A percentile compares a stretch with the other conserved stretches of the same genome.
These are phyloP conservation scores for Harpagus bidentatus DNA, from an alignment of 2,113 vertebrate genomes.

Conservation along the genomic window DNA sequence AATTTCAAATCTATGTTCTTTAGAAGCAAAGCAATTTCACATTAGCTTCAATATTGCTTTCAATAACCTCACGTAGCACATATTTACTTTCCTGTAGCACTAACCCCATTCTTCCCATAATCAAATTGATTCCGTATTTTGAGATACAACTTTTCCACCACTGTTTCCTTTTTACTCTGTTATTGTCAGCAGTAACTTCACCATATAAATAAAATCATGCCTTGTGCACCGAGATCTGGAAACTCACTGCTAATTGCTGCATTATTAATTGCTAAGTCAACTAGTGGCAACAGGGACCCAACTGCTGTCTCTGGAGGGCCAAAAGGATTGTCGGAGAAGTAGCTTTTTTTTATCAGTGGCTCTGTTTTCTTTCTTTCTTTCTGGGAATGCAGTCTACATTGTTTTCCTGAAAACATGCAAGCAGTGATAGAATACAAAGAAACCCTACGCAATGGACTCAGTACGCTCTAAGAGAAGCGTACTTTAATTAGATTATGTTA, in stretches of 20 bases:
- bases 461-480: neutral
- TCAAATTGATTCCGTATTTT: neutral
- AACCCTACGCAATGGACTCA: neutral
- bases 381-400: neutral
- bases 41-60: neutral
- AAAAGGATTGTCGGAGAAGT: neutral
- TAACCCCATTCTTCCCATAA: neutral
- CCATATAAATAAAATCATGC: constrained; percentile 2
- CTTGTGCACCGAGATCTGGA: neutral
- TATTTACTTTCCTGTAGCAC: neutral
- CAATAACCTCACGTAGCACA: neutral
- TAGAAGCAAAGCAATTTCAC: neutral
- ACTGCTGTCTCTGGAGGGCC: constrained; percentile 13
- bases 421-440: neutral
- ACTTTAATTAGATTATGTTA: constrained; percentile 57
- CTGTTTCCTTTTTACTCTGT: neutral
- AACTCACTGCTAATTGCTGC: constrained; percentile 12
- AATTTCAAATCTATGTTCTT: neutral
- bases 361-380: neutral
- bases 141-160: neutral
- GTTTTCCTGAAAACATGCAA: neutral
- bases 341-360: neutral
- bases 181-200: neutral
- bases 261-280: constrained; percentile 45
- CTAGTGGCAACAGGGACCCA: neutral